A percentile compares a stretch with the other conserved stretches of the same genome.
Evolutionary conservation across 2,888 invertebrate genomes (phyloP).

Genomic region (Polyommatus icarus): DNA sequence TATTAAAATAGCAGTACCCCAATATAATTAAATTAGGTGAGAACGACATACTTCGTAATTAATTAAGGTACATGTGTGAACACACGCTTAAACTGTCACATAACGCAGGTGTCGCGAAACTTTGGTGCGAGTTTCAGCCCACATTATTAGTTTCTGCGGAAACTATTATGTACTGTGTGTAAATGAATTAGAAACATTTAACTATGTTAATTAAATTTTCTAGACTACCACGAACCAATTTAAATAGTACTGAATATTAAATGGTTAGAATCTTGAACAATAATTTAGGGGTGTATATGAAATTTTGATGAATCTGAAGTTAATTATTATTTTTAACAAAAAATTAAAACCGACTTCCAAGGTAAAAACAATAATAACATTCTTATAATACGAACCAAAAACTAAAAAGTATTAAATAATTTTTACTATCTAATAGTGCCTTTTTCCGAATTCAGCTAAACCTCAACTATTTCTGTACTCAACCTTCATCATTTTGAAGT

Average conservation of each 20-base stretch:
- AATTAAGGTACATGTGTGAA: not conserved
- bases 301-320: too few relatives aligned
- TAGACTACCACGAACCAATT: not conserved
- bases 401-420: too few relatives aligned
- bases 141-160: not conserved
- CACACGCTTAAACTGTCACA: not conserved
- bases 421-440: too few relatives aligned
- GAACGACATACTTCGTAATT: not conserved
- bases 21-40: not conserved
- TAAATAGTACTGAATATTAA: not conserved
- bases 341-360: too few relatives aligned
- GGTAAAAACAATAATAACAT: too few relatives aligned
- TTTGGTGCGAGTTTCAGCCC: not conserved
- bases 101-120: constrained; percentile 6
- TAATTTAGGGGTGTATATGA: too few relatives aligned
- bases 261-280: not conserved
- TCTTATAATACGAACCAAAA: too few relatives aligned
- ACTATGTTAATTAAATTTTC: not conserved
- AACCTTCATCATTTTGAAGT: too few relatives aligned
- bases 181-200: not conserved
- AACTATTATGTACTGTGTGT: not conserved
- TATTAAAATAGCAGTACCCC: not conserved
- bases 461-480: too few relatives aligned
- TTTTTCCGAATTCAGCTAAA: too few relatives aligned
- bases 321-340: too few relatives aligned